Conservation (phyloP, 53 echinoderm and acorn worm species). For the Arbacia lixula region DNA sequence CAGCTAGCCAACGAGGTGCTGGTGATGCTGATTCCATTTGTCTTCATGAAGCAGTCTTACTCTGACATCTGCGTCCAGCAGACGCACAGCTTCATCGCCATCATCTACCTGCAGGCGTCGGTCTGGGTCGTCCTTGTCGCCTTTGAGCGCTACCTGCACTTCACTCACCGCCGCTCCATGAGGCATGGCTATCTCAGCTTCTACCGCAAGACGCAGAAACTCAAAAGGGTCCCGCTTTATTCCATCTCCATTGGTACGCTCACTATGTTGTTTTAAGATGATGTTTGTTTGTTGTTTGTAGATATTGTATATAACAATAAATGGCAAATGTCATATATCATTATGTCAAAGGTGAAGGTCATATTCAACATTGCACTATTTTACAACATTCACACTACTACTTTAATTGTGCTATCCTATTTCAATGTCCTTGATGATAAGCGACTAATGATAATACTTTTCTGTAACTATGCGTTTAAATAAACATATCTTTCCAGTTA, state of each 20-base stretch:
- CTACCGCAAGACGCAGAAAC: conserved; percentile 71
- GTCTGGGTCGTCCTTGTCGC: conserved; percentile 61
- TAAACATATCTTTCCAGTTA: no score
- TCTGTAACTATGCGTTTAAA: no score
- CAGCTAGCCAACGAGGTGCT: conserved; percentile 13
- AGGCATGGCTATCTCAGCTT: conserved; percentile 85
- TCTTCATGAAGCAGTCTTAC: not conserved
- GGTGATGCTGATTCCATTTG: conserved; percentile 7
- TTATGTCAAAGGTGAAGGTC: no score
- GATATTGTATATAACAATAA: no score
- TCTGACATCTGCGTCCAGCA: not conserved
- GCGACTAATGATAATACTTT: no score
- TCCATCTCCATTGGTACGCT: conserved; percentile 74
- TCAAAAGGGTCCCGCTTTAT: conserved; percentile 71
- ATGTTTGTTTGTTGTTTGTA: no score
- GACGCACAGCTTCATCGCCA: conserved; percentile 1
- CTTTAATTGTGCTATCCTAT: no score
- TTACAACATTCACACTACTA: no score
- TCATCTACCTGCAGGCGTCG: conserved; percentile 55
- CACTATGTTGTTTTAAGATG: not conserved
- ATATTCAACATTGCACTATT: no score
- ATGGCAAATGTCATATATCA: no score
- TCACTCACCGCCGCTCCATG: conserved; percentile 63
- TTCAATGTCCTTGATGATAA: no score
- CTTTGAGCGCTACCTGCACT: conserved; percentile 78